Base-by-base conservation (phyloP, 2,888 invertebrate species). In the Leptinotarsa rubiginosa region DNA sequence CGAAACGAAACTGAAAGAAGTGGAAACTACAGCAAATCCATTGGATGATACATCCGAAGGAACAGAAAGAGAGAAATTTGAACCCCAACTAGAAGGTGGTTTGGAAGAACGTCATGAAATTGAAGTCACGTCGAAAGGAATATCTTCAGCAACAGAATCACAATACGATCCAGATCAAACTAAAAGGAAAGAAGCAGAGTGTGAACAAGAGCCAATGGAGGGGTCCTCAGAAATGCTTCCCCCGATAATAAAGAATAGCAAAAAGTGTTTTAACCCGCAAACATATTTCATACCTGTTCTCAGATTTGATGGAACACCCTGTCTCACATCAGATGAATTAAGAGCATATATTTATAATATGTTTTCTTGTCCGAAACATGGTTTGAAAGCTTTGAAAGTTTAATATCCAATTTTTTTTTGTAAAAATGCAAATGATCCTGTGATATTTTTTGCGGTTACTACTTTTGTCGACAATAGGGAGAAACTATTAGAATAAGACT, bases 221-320 rank as follows among this genome's bases (percentile, higher is more conserved):
- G 50, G 15, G 7, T 16, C 54, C 18, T 47, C 59, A 49, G 52
- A 67, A 70, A 47, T 16, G 4, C 4, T 47, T 7, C 13, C 47
- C 3, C 50, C 15, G n/a, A n/a, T 13, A 15, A 50, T 20, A 56
- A 56, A 13, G 12, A 56, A 12, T 56, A 12, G 56, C 12, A 56
- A 0, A 18, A 56, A 56, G 15, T 47, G 2, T 68, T 0, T 54
- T 12, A 68, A 76, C 10, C 70, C 77, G 4, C 73, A 79, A 59
- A 75, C 77, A 4, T 73, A 79, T 41, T 83, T 82, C 54, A 80
- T 83, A 56, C 83, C 83, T 10, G 78, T 83, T 7, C 72, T 82
- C 15, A 80, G 78, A 69, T 77, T 81, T 71, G 67, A 78, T 22
- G 76, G 75, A 20, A 64, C 74, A 20, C 75, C 80, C 2, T 78